Evolutionary conservation across 2,113 vertebrate genomes (phyloP), one percentile per base, ranked within the genome.

Genomic region (Ailurus styani): DNA sequence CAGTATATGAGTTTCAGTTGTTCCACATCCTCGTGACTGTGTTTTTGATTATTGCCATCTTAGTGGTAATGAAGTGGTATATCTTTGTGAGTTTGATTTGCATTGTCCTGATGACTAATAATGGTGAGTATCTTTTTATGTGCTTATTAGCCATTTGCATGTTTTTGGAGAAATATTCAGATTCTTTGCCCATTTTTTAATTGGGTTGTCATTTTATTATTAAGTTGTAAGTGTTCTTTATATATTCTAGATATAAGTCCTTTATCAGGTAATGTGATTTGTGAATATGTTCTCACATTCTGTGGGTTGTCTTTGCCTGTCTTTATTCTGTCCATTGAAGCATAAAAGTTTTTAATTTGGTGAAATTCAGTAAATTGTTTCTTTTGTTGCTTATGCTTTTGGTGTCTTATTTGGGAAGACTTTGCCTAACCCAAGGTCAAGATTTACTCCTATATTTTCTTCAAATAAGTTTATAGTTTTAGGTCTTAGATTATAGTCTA

Each of bases 261-360:
- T 79, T 95, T 96, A 89, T 79, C 34, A 81, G 27, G 75, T 75
- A 75, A 96, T 54, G 68, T 87, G 50, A 68, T 75, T 85, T 90
- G 29, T 14, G 79, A 15, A 31, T 85, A 45, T 87, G 89, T 97
- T 86, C 60, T 92, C 12, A 29, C 29, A 42, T 73, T 91, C 57
- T 78, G 3, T 37, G 47, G 5, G 15, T 84, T 54, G 17, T 89
- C 40, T 85, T 95, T 88, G 6, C 27, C 7, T 79, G 88, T 87
- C 25, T 96, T 87, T 60, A 64, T 94, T 37, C 20, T 62, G 18
- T 78, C n/a, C 34, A n/a, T 57, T 81, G 79, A 89, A 66, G 14
- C 64, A 62, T 52, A 52, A 50, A 52, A 37, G 11, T n/a, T 93
- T 93, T 57, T 57, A 50, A 73, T 82, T 75, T 95, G 45, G 72